Evolutionary conservation across 2,797 vertebrate species (phyloP).

Genomic region (Rhinichthys osculus): DNA sequence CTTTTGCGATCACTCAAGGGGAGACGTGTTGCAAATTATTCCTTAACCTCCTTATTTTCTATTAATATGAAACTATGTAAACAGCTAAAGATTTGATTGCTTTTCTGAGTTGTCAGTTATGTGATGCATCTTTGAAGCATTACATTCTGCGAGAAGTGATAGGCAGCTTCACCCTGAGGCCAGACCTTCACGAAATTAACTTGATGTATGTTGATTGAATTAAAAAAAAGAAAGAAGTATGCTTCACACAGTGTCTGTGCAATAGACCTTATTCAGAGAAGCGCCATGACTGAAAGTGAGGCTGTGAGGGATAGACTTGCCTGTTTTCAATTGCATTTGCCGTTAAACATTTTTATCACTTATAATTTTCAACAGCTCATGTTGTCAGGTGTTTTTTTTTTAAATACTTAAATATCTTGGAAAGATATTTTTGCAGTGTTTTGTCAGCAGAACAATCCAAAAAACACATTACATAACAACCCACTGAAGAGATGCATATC

Average conservation of each 20-base stretch:
- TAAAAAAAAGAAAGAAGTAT: not conserved
- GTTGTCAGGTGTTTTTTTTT: too few species aligned
- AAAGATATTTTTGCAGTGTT: too few species aligned
- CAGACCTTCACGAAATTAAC: constrained; percentile 3
- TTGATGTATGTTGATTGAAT: constrained; percentile 44
- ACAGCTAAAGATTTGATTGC: not conserved
- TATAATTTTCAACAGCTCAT: too few species aligned
- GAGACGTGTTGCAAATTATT: not conserved
- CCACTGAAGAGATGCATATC: too few species aligned
- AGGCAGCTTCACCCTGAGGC: constrained; percentile 2
- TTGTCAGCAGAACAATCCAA: too few species aligned
- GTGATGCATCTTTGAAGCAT: not conserved
- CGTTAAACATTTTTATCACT: too few species aligned
- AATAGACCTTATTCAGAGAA: too few species aligned
- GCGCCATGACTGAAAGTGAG: not conserved
- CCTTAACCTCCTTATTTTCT: not conserved
- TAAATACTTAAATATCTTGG: too few species aligned
- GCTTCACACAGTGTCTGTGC: not conserved
- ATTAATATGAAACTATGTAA: not conserved
- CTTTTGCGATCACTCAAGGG: not conserved
- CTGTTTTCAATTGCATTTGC: too few species aligned
- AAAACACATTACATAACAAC: too few species aligned
- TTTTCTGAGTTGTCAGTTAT: not conserved
- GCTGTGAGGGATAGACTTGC: too few species aligned
- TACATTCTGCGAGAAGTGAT: constrained; percentile 2